Base-by-base conservation (phyloP, 2,888 invertebrate genomes). In the Pristionchus arcanus region DNA sequence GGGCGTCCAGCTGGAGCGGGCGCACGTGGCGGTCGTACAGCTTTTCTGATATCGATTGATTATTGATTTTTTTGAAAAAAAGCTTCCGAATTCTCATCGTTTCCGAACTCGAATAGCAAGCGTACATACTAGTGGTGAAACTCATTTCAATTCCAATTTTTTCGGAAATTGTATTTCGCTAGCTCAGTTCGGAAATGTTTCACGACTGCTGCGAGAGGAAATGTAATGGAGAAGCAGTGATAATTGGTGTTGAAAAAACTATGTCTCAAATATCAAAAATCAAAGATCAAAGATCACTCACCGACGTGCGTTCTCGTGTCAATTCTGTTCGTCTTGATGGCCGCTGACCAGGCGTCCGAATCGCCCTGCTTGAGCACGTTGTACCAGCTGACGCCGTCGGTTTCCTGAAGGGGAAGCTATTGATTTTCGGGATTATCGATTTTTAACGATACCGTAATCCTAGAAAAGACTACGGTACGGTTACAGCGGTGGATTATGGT, bases 361-460 rank as follows among this genome's bases (percentile, higher is more conserved):
- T 90, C 92, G 16, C 92, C 92, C 53, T 92, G 88, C 90, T 95
- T 94, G 84, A 97, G 95, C 91, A 98, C 97, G 95, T 98, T 97
- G 95, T 98, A 98, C 95, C 97, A 97, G 95, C 97, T 97, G 13
- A 98, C 97, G 25, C 96, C 96, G 91, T 95, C 95, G 0, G 97
- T 97, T 28, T 92, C 92, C 94, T 94, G 55, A 55, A 63, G 15
- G 42, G 83, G 28, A 53, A 15, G 28, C n/a, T n/a, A n/a, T n/a
- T n/a, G n/a, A n/a, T n/a, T n/a, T n/a, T n/a, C n/a, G 7, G 34
- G 2, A 19, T 19, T 34, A 28, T 74, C 74, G 28, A 49, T 49
- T 49, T 49, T 74, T 1, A 1, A 0, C n/a, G 9, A 4, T 63
- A 63, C n/a, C 5, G 63, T 63, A 63, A 11, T 25, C 25, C 11